Evolutionary conservation across 2,797 vertebrate genomes (phyloP).

Genomic region (Takifugu rubripes): DNA sequence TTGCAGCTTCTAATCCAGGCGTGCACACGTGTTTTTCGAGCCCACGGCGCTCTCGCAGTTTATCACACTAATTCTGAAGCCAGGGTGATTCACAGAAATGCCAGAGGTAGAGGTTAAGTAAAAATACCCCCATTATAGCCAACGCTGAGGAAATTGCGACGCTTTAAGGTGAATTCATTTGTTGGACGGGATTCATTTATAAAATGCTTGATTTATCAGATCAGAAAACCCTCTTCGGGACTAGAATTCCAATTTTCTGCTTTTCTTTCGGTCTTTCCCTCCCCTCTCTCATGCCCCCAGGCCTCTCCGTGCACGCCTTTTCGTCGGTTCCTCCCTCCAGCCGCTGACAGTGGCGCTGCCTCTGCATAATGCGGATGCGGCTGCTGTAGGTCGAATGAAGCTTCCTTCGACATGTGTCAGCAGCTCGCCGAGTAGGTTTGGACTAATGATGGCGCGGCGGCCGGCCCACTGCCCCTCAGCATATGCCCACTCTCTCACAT

Average conservation of each 20-base stretch:
- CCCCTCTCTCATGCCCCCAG: neutral
- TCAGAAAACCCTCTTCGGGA: neutral
- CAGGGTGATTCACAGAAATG: constrained; percentile 51
- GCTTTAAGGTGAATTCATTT: neutral
- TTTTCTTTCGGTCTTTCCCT: constrained; percentile 28
- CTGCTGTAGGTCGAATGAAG: constrained; percentile 77
- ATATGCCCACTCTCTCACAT: constrained; percentile 65
- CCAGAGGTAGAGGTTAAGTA: constrained; percentile 38
- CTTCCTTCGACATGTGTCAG: constrained; percentile 81
- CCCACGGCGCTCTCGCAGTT: constrained; percentile 15
- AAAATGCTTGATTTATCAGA: neutral
- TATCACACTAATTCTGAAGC: constrained; percentile 21
- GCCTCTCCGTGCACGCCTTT: constrained; percentile 17
- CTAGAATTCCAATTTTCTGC: no score
- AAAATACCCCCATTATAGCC: neutral
- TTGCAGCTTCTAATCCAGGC: no score
- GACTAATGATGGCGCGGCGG: constrained; percentile 83
- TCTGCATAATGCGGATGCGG: constrained; percentile 81
- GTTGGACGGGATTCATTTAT: neutral
- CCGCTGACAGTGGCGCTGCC: constrained; percentile 76
- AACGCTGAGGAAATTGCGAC: neutral
- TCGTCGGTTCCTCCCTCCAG: constrained; percentile 67
- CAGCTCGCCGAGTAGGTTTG: constrained; percentile 74
- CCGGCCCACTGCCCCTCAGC: constrained; percentile 80
- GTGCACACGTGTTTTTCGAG: constrained; percentile 2